phyloP scores from a whole-genome alignment of 2,113 vertebrate genomes.

The Phycodurus eques region DNA sequence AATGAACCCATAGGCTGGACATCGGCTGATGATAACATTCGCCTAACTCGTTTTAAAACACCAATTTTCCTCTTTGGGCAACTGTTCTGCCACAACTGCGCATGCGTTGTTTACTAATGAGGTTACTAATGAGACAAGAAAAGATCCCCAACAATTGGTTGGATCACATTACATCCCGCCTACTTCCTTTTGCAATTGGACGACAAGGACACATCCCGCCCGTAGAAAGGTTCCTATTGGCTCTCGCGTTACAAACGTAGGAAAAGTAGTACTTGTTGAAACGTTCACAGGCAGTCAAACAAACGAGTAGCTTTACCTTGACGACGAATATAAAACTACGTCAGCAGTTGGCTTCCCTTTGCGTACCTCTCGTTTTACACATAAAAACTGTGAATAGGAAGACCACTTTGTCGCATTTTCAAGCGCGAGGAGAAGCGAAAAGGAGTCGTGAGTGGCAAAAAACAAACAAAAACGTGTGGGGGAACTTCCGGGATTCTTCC shows the following conservation, averaged over 20 bases:
- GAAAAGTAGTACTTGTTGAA: not conserved
- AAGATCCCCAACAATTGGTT: conserved; percentile 29
- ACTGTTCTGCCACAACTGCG: conserved; percentile 8
- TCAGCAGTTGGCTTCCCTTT: not conserved
- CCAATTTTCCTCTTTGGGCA: too few species aligned
- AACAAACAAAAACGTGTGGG: not conserved
- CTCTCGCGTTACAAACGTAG: not conserved
- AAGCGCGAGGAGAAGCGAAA: not conserved
- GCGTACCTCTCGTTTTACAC: not conserved
- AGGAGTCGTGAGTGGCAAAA: not conserved
- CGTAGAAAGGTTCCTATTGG: not conserved
- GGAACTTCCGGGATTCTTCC: not conserved
- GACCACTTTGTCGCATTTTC: not conserved
- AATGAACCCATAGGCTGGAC: not conserved
- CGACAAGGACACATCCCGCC: not conserved
- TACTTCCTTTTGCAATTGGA: not conserved
- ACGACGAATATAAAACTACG: not conserved
- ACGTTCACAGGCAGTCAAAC: not conserved
- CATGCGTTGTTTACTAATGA: conserved; percentile 36
- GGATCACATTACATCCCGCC: conserved; percentile 11
- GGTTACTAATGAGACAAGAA: conserved; percentile 65
- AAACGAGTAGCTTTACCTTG: not conserved
- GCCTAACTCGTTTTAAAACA: too few species aligned
- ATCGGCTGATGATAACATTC: too few species aligned
- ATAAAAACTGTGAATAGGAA: too few species aligned